A percentile compares a stretch with the other conserved stretches of the same genome.
Conservation (phyloP, 2,113 vertebrate genomes). For the Ammodramus savannarum region DNA sequence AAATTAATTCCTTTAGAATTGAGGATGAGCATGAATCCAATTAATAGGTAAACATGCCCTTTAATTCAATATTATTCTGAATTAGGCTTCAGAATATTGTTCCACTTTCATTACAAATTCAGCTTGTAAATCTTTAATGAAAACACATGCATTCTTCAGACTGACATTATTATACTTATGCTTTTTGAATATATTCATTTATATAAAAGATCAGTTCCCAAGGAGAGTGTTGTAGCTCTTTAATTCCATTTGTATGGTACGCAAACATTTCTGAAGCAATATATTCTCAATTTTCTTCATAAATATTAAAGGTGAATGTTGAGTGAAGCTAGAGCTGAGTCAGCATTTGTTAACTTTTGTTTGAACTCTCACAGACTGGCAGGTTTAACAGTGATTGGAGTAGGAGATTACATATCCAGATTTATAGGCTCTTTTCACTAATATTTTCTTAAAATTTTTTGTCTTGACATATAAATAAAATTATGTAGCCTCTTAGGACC, state of each 20-base stretch:
- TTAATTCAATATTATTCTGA: neutral
- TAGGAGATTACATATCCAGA: neutral
- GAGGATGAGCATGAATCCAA: neutral
- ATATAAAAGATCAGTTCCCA: neutral
- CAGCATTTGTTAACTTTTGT: neutral
- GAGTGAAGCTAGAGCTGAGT: neutral
- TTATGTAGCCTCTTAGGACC: neutral
- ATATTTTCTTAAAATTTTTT: neutral
- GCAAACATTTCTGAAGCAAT: constrained; percentile 15
- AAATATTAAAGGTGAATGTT: neutral
- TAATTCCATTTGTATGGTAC: neutral
- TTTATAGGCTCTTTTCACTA: neutral
- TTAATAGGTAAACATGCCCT: neutral
- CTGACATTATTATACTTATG: neutral
- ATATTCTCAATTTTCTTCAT: constrained; percentile 22
- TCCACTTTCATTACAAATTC: neutral
- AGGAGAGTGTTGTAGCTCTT: neutral
- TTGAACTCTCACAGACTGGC: neutral
- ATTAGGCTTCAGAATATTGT: neutral
- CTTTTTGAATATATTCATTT: neutral
- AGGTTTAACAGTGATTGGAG: neutral
- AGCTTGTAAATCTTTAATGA: constrained; percentile 23
- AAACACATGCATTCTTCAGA: neutral
- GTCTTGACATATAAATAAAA: neutral
- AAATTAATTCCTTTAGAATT: neutral